These are phyloP conservation scores for Hyphantria cunea DNA, from an alignment of 1,140 invertebrate species.

Conservation along the genomic window DNA sequence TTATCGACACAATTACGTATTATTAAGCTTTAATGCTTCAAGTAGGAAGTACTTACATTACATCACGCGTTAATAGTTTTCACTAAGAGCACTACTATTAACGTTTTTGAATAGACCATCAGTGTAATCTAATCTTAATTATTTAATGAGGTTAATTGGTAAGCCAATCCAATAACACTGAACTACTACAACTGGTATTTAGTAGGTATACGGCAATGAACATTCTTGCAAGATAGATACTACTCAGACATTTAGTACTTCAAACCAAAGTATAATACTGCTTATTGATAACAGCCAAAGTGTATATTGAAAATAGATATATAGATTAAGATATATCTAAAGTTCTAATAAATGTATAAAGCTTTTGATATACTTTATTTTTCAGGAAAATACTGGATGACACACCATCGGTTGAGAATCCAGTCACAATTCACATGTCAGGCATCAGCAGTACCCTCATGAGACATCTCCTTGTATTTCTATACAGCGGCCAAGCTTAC, in stretches of 20 bases:
- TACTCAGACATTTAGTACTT: not conserved
- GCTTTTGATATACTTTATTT: constrained; percentile 24
- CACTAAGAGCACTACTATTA: constrained; percentile 11
- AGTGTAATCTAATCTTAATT: constrained; percentile 28
- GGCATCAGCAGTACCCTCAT: constrained; percentile 90
- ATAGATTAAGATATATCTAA: not conserved
- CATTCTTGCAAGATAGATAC: constrained; percentile 15
- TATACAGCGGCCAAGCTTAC: constrained; percentile 92
- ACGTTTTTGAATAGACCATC: constrained; percentile 14
- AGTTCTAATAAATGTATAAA: constrained; percentile 9
- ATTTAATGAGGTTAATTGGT: constrained; percentile 31
- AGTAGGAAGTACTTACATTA: not conserved
- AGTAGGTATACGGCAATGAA: constrained; percentile 22
- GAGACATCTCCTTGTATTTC: constrained; percentile 89
- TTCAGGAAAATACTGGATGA: constrained; percentile 87
- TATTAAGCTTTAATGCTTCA: too few relatives aligned
- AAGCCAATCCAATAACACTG: constrained; percentile 22
- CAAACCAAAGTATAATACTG: constrained; percentile 17
- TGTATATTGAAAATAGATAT: too few relatives aligned
- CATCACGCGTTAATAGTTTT: not conserved
- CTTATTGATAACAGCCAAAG: too few relatives aligned
- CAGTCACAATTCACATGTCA: constrained; percentile 90
- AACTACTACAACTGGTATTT: constrained; percentile 20
- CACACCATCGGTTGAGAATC: constrained; percentile 86
- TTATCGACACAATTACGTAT: too few relatives aligned